phyloP scores from a whole-genome alignment of 2,888 invertebrate genomes.

The Auanema freiburgensis region DNA sequence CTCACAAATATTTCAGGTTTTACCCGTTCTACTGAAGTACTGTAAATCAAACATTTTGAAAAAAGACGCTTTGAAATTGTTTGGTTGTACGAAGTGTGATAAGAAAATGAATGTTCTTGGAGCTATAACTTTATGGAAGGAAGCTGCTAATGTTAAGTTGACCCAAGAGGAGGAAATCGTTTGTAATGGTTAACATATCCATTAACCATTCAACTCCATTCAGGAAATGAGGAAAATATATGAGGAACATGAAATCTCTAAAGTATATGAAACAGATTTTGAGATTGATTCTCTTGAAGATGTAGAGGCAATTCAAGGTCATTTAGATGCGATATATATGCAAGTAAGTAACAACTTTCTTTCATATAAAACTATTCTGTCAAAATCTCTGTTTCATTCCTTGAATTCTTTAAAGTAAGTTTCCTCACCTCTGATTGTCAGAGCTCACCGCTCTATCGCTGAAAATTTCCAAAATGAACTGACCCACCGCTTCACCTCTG shows the following conservation, averaged over 20 bases:
- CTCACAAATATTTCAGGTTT: slow-evolving; percentile 17
- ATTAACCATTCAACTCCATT: background rate
- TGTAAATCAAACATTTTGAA: slow-evolving; percentile 15
- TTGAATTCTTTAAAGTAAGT: too few relatives aligned
- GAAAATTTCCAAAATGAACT: background rate
- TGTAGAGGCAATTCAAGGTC: slow-evolving; percentile 10
- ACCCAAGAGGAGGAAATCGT: slow-evolving; percentile 18
- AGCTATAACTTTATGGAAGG: slow-evolving; percentile 73
- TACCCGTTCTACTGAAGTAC: slow-evolving; percentile 24
- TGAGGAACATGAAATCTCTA: slow-evolving; percentile 4
- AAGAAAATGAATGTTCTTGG: slow-evolving; percentile 44
- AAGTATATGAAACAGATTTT: slow-evolving; percentile 14
- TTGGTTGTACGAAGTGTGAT: slow-evolving; percentile 43
- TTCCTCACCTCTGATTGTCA: too few relatives aligned
- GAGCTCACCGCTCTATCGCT: background rate
- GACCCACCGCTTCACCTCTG: background rate
- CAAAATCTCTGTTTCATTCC: slow-evolving; percentile 2
- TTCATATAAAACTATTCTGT: too few relatives aligned
- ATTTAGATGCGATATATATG: slow-evolving; percentile 20
- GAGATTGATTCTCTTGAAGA: slow-evolving; percentile 15
- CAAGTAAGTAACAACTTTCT: slow-evolving; percentile 17
- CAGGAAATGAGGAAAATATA: background rate
- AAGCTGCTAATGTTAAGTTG: slow-evolving; percentile 25
- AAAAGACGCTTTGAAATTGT: slow-evolving; percentile 44
- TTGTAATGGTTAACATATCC: background rate